These are phyloP conservation scores for Dendrolimus kikuchii DNA, from an alignment of 1,140 invertebrate genomes.

Conservation along the genomic window DNA sequence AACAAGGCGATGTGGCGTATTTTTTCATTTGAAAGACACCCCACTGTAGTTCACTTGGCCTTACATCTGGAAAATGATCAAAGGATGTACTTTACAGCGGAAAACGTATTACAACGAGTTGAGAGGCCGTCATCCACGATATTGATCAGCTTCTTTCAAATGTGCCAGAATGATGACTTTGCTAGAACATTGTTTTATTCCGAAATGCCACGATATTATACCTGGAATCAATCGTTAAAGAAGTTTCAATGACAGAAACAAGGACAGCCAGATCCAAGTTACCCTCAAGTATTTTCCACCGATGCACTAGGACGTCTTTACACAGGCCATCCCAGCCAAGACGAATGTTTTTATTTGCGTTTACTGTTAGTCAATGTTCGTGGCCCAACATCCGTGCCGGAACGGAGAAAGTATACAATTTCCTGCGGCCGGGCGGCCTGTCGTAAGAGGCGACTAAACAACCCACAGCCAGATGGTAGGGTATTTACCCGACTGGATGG, in stretches of 20 bases:
- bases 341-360: no score
- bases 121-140: slow-evolving; percentile 6
- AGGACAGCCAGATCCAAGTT: no score
- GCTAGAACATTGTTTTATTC: slow-evolving; percentile 5
- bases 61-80: slow-evolving; percentile 14
- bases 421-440: no score
- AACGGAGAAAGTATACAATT: no score
- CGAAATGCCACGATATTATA: slow-evolving; percentile 7
- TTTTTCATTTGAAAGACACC: slow-evolving; percentile 4
- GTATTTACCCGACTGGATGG: no score
- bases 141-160: slow-evolving; percentile 6
- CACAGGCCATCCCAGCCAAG: no score
- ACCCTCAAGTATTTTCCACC: no score
- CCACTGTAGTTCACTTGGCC: slow-evolving; percentile 7
- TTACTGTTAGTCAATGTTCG: no score
- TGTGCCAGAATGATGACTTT: slow-evolving; percentile 4
- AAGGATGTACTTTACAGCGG: slow-evolving; percentile 9
- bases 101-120: slow-evolving; percentile 3
- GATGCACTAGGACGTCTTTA: no score
- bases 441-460: no score
- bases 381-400: no score
- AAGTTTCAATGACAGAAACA: slow-evolving; percentile 5
- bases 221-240: slow-evolving; percentile 6
- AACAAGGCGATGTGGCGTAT: slow-evolving; percentile 10
- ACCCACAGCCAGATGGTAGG: no score